These are phyloP conservation scores for Eciton burchellii DNA, from an alignment of 1,140 invertebrate species.

Conservation along the genomic window DNA sequence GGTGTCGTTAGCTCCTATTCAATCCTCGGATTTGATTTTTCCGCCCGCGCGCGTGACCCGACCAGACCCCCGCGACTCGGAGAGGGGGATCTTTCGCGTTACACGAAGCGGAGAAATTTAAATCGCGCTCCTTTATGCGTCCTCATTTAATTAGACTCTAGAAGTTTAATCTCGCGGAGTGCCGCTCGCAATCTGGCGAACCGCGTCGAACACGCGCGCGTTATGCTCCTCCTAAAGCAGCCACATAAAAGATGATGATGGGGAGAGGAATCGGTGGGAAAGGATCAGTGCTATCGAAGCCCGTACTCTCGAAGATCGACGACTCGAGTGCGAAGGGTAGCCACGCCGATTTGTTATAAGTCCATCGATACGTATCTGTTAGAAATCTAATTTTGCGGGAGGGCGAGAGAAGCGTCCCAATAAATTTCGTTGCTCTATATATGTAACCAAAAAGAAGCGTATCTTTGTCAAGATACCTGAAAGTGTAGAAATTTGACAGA, in stretches of 20 bases:
- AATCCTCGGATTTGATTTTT: constrained; percentile 52
- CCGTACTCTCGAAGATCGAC: constrained; percentile 11
- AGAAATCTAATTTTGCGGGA: not conserved
- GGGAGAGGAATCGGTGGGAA: not conserved
- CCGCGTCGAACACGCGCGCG: constrained; percentile 22
- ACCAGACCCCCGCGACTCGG: not conserved
- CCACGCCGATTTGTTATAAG: constrained; percentile 16
- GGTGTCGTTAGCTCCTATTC: constrained; percentile 57
- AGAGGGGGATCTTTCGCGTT: not conserved
- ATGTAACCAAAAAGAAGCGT: not conserved
- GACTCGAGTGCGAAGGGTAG: not conserved
- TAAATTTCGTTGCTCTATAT: not conserved
- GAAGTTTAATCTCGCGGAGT: constrained; percentile 48
- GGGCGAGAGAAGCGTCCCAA: not conserved
- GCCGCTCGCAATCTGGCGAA: constrained; percentile 29
- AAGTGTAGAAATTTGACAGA: not conserved
- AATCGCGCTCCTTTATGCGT: constrained; percentile 52
- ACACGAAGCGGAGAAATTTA: constrained; percentile 30
- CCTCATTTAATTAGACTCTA: constrained; percentile 54
- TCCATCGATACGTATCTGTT: not conserved
- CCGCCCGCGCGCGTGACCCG: constrained; percentile 31
- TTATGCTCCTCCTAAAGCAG: not conserved
- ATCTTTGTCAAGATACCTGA: not conserved
- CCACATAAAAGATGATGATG: not conserved
- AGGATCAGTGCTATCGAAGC: not conserved